Conservation (phyloP, 2,113 vertebrate species). For the Tetraodon nigroviridis region DNA sequence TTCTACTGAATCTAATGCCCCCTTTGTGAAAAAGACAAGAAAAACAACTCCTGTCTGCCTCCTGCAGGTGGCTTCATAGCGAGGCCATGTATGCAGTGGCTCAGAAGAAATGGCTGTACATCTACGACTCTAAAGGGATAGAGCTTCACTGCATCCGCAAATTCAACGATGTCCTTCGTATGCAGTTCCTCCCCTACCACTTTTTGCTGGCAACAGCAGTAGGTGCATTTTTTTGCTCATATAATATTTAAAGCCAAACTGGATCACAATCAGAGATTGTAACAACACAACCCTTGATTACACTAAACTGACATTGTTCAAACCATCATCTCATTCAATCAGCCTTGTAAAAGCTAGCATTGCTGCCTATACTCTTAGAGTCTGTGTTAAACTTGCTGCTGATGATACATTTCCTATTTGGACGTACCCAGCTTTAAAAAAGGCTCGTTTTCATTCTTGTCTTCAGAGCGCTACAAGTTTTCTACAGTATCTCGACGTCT, state of each 20-base stretch:
- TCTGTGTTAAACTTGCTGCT: too few species aligned
- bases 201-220: constrained; percentile 81
- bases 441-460: too few species aligned
- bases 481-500: constrained; percentile 88
- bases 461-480: constrained; percentile 82
- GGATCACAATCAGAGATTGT: neutral
- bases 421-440: neutral
- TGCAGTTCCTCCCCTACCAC: constrained; percentile 88
- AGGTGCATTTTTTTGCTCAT: constrained; percentile 19
- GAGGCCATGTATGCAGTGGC: constrained; percentile 84
- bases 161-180: constrained; percentile 79
- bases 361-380: too few species aligned
- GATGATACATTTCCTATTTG: too few species aligned
- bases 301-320: too few species aligned
- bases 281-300: neutral
- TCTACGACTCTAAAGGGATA: constrained; percentile 84
- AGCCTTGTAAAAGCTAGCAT: too few species aligned
- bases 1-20: neutral
- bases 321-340: too few species aligned
- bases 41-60: neutral
- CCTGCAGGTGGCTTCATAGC: constrained; percentile 82
- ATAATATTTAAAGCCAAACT: neutral
- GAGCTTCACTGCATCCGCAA: constrained; percentile 87
- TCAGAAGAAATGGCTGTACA: constrained; percentile 86
- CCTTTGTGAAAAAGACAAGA: neutral